Conservation (phyloP, 2,113 vertebrate species). For the Eleginops maclovinus region DNA sequence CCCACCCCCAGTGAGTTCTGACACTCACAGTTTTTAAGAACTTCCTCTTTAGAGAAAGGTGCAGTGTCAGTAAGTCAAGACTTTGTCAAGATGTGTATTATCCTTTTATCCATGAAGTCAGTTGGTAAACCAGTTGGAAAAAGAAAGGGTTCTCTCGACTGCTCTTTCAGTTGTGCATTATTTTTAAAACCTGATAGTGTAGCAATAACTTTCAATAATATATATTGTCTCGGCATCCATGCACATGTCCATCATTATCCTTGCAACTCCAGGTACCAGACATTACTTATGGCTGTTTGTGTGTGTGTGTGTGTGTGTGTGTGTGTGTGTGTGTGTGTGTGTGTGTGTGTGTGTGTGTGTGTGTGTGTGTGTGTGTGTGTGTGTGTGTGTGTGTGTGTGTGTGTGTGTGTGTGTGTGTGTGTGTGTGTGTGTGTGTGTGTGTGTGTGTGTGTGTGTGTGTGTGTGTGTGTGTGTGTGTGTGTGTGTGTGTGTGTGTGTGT, state of each 20-base stretch:
- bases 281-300: not conserved
- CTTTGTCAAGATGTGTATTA: slow-evolving; percentile 2
- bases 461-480: slow-evolving; percentile 61
- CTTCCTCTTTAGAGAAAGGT: slow-evolving; percentile 19
- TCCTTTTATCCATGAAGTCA: slow-evolving; percentile 28
- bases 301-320: slow-evolving; percentile 60
- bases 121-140: not conserved
- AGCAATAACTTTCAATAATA: slow-evolving; percentile 20
- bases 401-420: slow-evolving; percentile 57
- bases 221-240: not conserved
- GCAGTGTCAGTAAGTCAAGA: slow-evolving; percentile 21
- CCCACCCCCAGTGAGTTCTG: slow-evolving; percentile 28
- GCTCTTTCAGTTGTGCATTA: not conserved
- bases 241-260: not conserved
- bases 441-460: slow-evolving; percentile 58
- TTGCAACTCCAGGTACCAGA: slow-evolving; percentile 2
- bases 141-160: not conserved
- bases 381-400: slow-evolving; percentile 57
- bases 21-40: slow-evolving; percentile 26
- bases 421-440: slow-evolving; percentile 60
- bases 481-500: slow-evolving; percentile 54
- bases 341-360: slow-evolving; percentile 54
- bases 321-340: slow-evolving; percentile 61
- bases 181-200: not conserved
- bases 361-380: slow-evolving; percentile 63